Percentiles rank a stretch among this genome's conserved stretches.
Evolutionary conservation across 2,797 vertebrate genomes (phyloP).

Genomic region (Champsocephalus esox): DNA sequence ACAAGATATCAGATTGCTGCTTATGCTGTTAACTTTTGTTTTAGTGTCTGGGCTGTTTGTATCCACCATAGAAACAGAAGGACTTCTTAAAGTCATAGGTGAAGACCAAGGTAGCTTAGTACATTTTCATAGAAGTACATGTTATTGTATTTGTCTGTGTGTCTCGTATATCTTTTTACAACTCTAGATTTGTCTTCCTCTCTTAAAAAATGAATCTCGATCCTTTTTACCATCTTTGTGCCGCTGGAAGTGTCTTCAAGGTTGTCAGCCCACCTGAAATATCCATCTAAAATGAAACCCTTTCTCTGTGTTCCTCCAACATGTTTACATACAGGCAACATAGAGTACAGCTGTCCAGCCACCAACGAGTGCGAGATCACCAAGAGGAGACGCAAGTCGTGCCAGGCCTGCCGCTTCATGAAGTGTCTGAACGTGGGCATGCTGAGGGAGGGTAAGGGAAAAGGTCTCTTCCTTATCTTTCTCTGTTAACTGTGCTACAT

Average conservation of each 20-base stretch:
- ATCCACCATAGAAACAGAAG: too few relatives aligned
- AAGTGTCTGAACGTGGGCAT: constrained; percentile 99
- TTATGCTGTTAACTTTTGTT: too few relatives aligned
- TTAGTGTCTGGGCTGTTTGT: too few relatives aligned
- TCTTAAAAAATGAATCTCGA: neutral
- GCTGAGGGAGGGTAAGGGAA: constrained; percentile 98
- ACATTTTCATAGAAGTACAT: neutral
- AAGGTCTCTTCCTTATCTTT: constrained; percentile 78
- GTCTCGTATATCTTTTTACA: neutral
- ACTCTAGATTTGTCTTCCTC: neutral
- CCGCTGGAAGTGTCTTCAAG: neutral
- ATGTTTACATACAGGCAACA: constrained; percentile 90
- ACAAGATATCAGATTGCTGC: neutral
- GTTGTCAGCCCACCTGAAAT: constrained; percentile 11
- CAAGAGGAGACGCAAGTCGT: constrained; percentile 99
- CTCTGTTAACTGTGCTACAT: constrained; percentile 67
- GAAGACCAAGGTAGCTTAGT: neutral
- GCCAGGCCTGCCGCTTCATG: constrained; percentile 99
- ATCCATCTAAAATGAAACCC: constrained; percentile 70
- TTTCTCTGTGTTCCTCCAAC: constrained; percentile 65
- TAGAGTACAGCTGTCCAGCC: constrained; percentile 98
- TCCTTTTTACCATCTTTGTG: neutral
- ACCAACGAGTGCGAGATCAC: constrained; percentile 99
- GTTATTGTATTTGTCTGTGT: neutral
- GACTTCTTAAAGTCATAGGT: neutral